These are phyloP conservation scores for Pionites leucogaster DNA, from an alignment of 2,113 vertebrate genomes.

Conservation along the genomic window DNA sequence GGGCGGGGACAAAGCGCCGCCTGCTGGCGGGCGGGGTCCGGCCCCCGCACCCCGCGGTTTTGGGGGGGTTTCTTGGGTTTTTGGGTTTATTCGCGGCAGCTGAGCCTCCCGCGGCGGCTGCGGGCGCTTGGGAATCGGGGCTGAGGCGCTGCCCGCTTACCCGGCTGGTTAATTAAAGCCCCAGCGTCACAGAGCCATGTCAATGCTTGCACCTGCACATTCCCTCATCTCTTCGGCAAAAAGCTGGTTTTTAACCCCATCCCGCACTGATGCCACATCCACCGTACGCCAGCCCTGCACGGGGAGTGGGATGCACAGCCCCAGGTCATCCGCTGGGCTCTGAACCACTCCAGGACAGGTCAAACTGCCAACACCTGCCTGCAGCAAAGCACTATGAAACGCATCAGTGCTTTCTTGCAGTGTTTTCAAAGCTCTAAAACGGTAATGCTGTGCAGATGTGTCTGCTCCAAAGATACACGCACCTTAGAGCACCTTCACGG, in stretches of 20 bases:
- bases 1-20: not conserved
- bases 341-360: too few relatives aligned
- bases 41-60: not conserved
- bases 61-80: not conserved
- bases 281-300: not conserved
- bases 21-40: not conserved
- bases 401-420: accelerated
- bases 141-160: accelerated
- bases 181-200: not conserved
- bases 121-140: not conserved
- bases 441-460: accelerated
- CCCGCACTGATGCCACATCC: accelerated
- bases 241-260: not conserved
- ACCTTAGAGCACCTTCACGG: accelerated
- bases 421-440: not conserved
- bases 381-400: not conserved
- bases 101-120: not conserved
- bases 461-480: not conserved
- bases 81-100: not conserved
- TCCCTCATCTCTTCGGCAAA: not conserved
- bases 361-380: not conserved
- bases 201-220: accelerated
- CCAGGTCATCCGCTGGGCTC: not conserved
- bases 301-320: not conserved
- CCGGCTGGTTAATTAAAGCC: not conserved